Evolutionary conservation across 2,113 vertebrate genomes (phyloP), one percentile per base, ranked within the genome.

Genomic region (Pluvialis apricaria): DNA sequence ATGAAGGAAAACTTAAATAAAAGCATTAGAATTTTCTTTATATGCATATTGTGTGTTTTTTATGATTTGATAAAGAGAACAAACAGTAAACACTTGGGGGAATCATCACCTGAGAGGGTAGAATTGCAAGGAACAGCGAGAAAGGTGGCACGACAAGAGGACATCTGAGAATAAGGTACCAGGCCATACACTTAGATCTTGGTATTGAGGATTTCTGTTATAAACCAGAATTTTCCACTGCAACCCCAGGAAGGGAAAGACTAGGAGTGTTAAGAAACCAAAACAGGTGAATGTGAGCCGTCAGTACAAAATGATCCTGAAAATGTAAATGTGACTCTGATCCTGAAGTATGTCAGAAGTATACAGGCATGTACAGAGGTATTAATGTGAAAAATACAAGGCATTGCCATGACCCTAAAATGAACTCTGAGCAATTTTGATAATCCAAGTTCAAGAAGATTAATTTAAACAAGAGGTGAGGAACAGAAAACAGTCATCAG

Each of bases 361-460:
- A 15, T 45, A 24, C 12, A n/a, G 28, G 40, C 5, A n/a, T 3
- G 10, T 34, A 17, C 3, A 57, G 16, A 24, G 11, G 0, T 38
- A 32, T 51, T 60, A 64, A 77, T 42, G 8, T 38, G 54, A 84
- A 91, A 80, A 81, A 26, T 14, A 18, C 9, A 49, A 83, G 14
- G 4, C 11, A 24, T 60, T 89, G 3, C 2, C 83, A 10, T 57
- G 40, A 77, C 10, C 15, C 14, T 72, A 25, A 81, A 89, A 72
- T 52, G 4, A 69, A n/a, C 5, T 73, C 11, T 3, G 2, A 60
- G 17, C 10, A 71, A 15, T 76, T 82, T 91, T 51, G 6, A 22
- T 78, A 87, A 57, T 70, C 29, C 12, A 2, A 3, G 11, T 65
- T 73, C 22, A 91, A 65, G 26, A 82, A 60, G 24, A 45, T n/a